Conservation (phyloP, 1,140 invertebrate genomes). For the Drosophila yakuba region DNA sequence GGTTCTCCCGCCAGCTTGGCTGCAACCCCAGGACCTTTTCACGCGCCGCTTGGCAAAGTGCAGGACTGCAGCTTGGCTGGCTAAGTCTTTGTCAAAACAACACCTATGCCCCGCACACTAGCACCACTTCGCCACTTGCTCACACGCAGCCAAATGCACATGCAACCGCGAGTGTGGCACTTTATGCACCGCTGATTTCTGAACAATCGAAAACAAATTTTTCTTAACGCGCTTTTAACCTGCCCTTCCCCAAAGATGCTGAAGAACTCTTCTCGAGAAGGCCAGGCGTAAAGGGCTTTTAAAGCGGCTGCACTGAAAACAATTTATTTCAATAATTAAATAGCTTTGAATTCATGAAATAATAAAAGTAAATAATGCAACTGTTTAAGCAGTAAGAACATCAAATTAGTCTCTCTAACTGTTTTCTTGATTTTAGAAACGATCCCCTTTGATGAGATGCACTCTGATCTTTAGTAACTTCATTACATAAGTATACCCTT, state of each 20-base stretch:
- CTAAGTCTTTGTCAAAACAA: conserved; percentile 59
- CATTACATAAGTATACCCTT: no score
- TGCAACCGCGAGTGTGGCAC: conserved; percentile 73
- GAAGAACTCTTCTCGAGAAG: conserved; percentile 25
- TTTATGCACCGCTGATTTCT: conserved; percentile 70
- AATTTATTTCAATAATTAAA: no score
- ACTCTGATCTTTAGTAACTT: no score
- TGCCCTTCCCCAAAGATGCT: conserved; percentile 27
- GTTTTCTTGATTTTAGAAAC: background rate
- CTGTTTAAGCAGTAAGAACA: no score
- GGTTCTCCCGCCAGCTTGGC: background rate
- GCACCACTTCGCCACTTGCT: conserved; percentile 28
- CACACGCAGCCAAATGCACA: conserved; percentile 37
- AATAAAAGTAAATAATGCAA: no score
- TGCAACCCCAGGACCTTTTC: conserved; percentile 29
- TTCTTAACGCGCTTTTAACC: conserved; percentile 51
- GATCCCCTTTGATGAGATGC: no score
- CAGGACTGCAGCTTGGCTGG: conserved; percentile 51
- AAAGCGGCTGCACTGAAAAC: conserved; percentile 17
- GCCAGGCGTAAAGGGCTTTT: conserved; percentile 25
- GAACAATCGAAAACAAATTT: conserved; percentile 72
- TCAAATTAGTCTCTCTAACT: no score
- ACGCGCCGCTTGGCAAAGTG: conserved; percentile 55
- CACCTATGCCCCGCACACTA: conserved; percentile 39
- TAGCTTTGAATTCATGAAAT: no score